A percentile compares a stretch with the other conserved stretches of the same genome.
phyloP scores from a whole-genome alignment of 2,797 vertebrate species.

The Epinephelus awoara region DNA sequence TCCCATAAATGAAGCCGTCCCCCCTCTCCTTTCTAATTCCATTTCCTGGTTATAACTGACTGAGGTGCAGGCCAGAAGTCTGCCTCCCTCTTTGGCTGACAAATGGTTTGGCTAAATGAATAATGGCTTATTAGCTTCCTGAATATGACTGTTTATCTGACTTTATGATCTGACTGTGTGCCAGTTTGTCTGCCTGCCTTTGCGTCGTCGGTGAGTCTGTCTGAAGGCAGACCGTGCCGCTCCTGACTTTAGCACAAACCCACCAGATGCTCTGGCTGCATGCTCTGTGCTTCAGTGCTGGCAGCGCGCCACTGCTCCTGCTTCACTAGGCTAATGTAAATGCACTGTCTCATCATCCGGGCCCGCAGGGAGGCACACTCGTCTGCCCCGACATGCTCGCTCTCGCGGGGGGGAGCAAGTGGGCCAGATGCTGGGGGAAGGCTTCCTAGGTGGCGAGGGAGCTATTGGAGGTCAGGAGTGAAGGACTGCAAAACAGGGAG shows the following conservation, averaged over 20 bases:
- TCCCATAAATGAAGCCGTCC: constrained; percentile 51
- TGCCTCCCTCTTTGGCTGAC: constrained; percentile 59
- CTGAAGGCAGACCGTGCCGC: constrained; percentile 32
- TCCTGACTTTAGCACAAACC: constrained; percentile 50
- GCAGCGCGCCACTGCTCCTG: constrained; percentile 65
- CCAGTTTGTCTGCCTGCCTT: constrained; percentile 53
- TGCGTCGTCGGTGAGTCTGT: constrained; percentile 41
- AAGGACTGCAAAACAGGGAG: constrained; percentile 51
- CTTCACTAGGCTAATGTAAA: constrained; percentile 72
- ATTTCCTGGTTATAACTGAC: constrained; percentile 53
- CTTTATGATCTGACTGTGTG: constrained; percentile 75
- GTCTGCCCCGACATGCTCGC: constrained; percentile 62
- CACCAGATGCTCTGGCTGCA: constrained; percentile 72
- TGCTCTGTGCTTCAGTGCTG: constrained; percentile 53
- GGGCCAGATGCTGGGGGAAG: constrained; percentile 58
- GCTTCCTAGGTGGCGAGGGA: constrained; percentile 42
- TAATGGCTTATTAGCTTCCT: constrained; percentile 76
- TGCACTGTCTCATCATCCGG: constrained; percentile 67
- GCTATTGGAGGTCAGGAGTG: constrained; percentile 56
- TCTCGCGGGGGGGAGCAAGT: constrained; percentile 29
- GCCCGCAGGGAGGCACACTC: constrained; percentile 59
- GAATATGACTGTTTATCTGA: constrained; percentile 79
- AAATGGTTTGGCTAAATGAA: constrained; percentile 66
- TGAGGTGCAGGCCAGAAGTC: constrained; percentile 47
- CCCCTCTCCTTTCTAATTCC: constrained; percentile 32